These are phyloP conservation scores for Gadus macrocephalus DNA, from an alignment of 2,113 vertebrate species.

Conservation along the genomic window DNA sequence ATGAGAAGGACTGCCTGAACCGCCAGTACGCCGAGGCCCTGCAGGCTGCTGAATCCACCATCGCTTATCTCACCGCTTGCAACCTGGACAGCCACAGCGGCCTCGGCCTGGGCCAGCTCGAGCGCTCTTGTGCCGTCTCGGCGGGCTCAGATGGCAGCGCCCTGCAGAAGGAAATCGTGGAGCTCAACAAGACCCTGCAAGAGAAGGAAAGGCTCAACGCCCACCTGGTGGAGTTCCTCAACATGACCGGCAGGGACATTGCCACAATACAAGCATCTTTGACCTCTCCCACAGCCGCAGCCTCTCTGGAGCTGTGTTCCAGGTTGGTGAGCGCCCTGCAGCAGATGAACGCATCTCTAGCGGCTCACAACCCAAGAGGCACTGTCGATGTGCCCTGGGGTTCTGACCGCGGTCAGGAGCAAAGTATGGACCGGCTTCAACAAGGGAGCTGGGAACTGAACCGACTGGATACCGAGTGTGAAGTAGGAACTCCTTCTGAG, in stretches of 20 bases:
- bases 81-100: constrained; percentile 65
- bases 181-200: constrained; percentile 51
- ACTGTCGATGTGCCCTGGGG: background rate
- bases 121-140: too few relatives aligned
- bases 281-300: constrained; percentile 14
- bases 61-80: constrained; percentile 73
- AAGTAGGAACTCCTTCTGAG: constrained; percentile 53
- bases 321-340: constrained; percentile 52
- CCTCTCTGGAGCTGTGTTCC: constrained; percentile 42
- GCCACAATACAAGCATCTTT: constrained; percentile 17
- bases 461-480: constrained; percentile 51
- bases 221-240: constrained; percentile 60
- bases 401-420: constrained; percentile 17
- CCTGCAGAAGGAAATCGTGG: constrained; percentile 39
- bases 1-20: constrained; percentile 62
- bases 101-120: constrained; percentile 25
- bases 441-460: constrained; percentile 64
- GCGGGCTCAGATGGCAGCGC: background rate
- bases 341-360: constrained; percentile 25
- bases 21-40: constrained; percentile 58
- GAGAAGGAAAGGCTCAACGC: constrained; percentile 61
- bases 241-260: constrained; percentile 45
- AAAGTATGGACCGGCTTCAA: constrained; percentile 52
- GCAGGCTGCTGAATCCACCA: constrained; percentile 70
- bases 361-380: constrained; percentile 6